Conservation (phyloP, 2,113 vertebrate genomes). For the Tragulus kanchil region DNA sequence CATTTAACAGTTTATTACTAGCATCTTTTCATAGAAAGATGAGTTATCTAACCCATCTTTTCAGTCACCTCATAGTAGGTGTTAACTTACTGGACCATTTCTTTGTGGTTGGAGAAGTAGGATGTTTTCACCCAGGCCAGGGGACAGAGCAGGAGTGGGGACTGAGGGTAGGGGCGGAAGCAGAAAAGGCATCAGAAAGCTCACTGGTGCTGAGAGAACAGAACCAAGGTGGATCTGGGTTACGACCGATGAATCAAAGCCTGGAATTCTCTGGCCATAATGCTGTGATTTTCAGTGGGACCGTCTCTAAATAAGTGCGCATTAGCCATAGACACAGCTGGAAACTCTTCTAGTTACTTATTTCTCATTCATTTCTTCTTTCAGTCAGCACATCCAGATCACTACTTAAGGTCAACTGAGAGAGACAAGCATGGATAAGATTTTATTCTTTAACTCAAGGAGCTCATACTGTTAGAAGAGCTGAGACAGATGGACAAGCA, state of each 20-base stretch:
- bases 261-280: background rate
- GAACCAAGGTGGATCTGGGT: background rate
- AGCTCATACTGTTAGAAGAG: background rate
- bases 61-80: background rate
- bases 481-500: background rate
- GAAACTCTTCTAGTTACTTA: background rate
- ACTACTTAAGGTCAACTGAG: background rate
- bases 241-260: background rate
- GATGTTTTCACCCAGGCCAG: background rate
- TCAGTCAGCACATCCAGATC: background rate
- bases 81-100: background rate
- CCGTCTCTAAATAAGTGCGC: background rate
- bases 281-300: background rate
- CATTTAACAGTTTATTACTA: background rate
- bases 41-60: background rate
- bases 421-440: background rate
- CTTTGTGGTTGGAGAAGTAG: background rate
- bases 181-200: background rate
- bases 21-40: background rate
- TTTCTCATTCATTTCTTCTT: background rate
- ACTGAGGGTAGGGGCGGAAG: no score
- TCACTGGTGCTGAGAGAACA: background rate
- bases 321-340: background rate
- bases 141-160: rapidly evolving
- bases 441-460: background rate